A percentile compares a stretch with the other conserved stretches of the same genome.
Evolutionary conservation across 2,888 invertebrate species (phyloP).

Genomic region (Macaria notata): DNA sequence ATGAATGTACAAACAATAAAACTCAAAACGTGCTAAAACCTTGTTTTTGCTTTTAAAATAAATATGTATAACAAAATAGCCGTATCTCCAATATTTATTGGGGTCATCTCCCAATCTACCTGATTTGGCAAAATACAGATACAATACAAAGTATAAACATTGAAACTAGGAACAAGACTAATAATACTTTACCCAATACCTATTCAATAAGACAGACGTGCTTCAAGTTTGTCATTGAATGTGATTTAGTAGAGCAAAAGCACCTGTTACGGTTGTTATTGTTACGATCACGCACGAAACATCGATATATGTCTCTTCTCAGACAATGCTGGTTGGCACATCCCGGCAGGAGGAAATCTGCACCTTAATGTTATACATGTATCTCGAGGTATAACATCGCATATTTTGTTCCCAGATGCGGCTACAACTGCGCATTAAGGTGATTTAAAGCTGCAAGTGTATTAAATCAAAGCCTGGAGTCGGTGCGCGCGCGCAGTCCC

Average conservation of each 20-base stretch:
- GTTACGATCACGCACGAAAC: slow-evolving; percentile 22
- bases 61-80: too few species aligned
- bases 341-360: too few species aligned
- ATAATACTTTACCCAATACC: too few species aligned
- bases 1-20: too few species aligned
- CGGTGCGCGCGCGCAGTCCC: slow-evolving; percentile 45
- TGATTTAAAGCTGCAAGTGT: slow-evolving; percentile 37
- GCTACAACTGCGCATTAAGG: slow-evolving; percentile 40
- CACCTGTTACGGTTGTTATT: slow-evolving; percentile 32
- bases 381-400: slow-evolving; percentile 13
- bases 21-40: too few species aligned
- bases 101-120: too few species aligned
- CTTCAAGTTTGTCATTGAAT: slow-evolving; percentile 7
- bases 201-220: neutral
- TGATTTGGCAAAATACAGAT: too few species aligned
- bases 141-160: too few species aligned
- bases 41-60: too few species aligned
- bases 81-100: too few species aligned
- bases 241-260: slow-evolving; percentile 15
- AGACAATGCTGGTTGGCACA: too few species aligned
- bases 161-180: too few species aligned
- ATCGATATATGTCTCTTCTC: neutral
- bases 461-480: slow-evolving; percentile 61
- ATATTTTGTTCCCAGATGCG: slow-evolving; percentile 41
- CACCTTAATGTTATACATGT: neutral